Conservation (phyloP, 2,888 invertebrate species). For the Epirrita christyi region DNA sequence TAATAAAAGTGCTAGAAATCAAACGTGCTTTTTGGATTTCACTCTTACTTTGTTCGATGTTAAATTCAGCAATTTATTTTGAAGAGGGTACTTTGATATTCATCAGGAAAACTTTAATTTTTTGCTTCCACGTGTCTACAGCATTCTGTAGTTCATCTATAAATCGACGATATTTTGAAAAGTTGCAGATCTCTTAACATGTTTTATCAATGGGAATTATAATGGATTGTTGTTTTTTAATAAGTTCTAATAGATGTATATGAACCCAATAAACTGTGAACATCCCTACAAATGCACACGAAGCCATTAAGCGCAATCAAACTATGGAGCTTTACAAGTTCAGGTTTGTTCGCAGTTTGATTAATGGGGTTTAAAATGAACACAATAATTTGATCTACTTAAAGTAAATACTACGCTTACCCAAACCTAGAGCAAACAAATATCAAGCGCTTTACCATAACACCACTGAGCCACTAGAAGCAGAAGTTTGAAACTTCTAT, state of each 20-base stretch:
- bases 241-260: background rate
- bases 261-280: slow-evolving; percentile 7
- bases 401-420: slow-evolving; percentile 11
- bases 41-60: slow-evolving; percentile 35
- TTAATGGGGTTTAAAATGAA: background rate
- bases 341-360: slow-evolving; percentile 2
- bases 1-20: slow-evolving; percentile 14
- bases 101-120: slow-evolving; percentile 61
- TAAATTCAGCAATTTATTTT: slow-evolving; percentile 32
- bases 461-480: slow-evolving; percentile 29
- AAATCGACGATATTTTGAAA: slow-evolving; percentile 42
- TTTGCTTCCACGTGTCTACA: slow-evolving; percentile 51
- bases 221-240: background rate
- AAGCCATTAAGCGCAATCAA: too few species aligned
- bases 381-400: background rate
- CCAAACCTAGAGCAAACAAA: slow-evolving; percentile 28
- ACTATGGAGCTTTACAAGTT: background rate
- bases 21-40: slow-evolving; percentile 22
- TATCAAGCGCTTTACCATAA: slow-evolving; percentile 17
- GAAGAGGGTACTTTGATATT: slow-evolving; percentile 51
- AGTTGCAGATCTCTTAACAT: background rate
- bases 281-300: background rate
- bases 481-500: slow-evolving; percentile 29
- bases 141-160: slow-evolving; percentile 51
- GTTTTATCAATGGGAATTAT: background rate